Evolutionary conservation across 1,140 invertebrate species (phyloP).

Genomic region (Zophobas morio): DNA sequence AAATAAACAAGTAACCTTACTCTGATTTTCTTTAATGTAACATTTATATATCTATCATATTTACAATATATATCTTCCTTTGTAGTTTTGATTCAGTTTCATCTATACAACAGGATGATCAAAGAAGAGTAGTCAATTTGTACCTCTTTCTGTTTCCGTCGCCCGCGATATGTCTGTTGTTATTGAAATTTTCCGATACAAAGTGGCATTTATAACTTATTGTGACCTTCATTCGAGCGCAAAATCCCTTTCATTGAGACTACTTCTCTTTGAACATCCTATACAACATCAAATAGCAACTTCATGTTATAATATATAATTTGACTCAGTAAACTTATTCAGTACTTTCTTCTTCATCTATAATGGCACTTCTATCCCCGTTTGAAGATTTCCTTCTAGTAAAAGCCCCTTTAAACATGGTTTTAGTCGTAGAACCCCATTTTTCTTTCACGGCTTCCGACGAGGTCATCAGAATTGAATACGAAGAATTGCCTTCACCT

Average conservation of each 20-base stretch:
- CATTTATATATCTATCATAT: background rate
- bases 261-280: background rate
- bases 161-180: background rate
- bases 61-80: background rate
- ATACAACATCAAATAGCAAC: background rate
- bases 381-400: constrained; percentile 62
- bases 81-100: background rate
- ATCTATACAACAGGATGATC: background rate
- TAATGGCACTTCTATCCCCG: constrained; percentile 64
- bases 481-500: constrained; percentile 74
- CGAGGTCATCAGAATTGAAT: constrained; percentile 77
- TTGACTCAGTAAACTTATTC: constrained; percentile 10
- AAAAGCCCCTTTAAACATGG: constrained; percentile 66
- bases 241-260: background rate
- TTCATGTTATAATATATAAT: background rate
- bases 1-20: too few species aligned
- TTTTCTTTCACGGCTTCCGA: constrained; percentile 75
- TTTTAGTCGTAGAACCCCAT: constrained; percentile 73
- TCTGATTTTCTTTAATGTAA: background rate
- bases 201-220: too few species aligned
- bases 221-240: too few species aligned
- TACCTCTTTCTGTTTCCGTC: background rate
- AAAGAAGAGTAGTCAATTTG: background rate
- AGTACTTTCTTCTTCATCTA: constrained; percentile 60
- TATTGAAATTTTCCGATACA: background rate